These are phyloP conservation scores for Noctua janthina DNA, from an alignment of 2,888 invertebrate genomes.

Conservation along the genomic window DNA sequence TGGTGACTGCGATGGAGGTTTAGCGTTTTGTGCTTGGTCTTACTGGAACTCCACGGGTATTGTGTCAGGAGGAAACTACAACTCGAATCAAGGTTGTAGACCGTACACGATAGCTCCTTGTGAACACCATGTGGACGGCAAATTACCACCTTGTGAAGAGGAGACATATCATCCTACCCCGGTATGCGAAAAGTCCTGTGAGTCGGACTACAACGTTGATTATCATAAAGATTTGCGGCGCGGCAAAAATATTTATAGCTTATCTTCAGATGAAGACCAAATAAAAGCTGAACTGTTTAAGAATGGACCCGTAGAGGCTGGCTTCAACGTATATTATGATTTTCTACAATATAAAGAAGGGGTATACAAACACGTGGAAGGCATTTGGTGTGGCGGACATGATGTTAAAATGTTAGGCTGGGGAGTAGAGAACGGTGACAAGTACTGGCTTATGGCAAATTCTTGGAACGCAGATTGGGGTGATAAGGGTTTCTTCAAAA, in stretches of 20 bases:
- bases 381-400: accelerated
- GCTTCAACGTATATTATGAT: not conserved
- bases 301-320: slow-evolving; percentile 10
- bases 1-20: not conserved
- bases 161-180: not conserved
- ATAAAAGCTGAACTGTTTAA: slow-evolving; percentile 34
- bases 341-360: not conserved
- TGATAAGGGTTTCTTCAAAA: slow-evolving; percentile 24
- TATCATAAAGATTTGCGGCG: slow-evolving; percentile 17
- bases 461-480: slow-evolving; percentile 19
- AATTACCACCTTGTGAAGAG: not conserved
- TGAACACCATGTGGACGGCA: not conserved
- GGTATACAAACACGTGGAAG: not conserved
- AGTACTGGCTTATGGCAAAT: slow-evolving; percentile 26
- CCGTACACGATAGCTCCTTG: slow-evolving; percentile 13
- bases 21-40: accelerated
- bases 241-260: not conserved
- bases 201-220: not conserved
- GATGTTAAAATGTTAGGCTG: slow-evolving; percentile 26
- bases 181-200: not conserved
- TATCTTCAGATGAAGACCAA: not conserved
- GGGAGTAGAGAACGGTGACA: slow-evolving; percentile 17
- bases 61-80: slow-evolving; percentile 6
- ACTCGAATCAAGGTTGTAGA: slow-evolving; percentile 11
- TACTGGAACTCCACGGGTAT: slow-evolving; percentile 25